Base-by-base conservation (phyloP, 2,888 invertebrate genomes). In the Hydriomena furcata region DNA sequence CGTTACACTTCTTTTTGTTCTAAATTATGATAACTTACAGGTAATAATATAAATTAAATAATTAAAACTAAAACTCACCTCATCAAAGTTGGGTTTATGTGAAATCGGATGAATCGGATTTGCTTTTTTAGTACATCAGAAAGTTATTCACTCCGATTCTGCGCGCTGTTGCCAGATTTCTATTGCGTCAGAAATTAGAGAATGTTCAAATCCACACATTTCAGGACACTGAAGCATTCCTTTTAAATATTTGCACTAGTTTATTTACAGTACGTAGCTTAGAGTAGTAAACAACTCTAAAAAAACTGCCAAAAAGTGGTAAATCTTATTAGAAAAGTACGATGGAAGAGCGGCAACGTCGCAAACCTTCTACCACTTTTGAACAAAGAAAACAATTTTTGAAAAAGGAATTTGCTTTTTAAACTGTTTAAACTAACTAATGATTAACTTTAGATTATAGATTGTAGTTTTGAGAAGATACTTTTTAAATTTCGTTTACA, bases 111-210 rank as follows among this genome's bases (percentile, higher is more conserved):
- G 63, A 71, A 73, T 76, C 73, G 71, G 69, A 78, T 63, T 36
- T 68, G 58, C 58, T 73, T 71, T 79, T 68, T 65, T 76, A 84
- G 81, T 73, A 78, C 88, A 88, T 88, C 66, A 71, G 82, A 65
- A 71, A 67, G 55, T 60, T 63, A 68, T 77, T 88, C 79, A 89
- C 63, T 82, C 80, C 61, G 76, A 84, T 65, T 80, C 77, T 66
- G 74, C 63, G 84, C 87, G 80, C 75, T 84, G 89, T 88, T 89
- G 89, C 87, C 89, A 87, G 81, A 79, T 82, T 68, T 86, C 71
- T 81, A 82, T 90, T 89, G 89, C 89, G 82, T 90, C 89, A 90
- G 90, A 88, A 68, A 84, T 57, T 79, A 69, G 68, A 74, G 66
- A 82, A 63, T 76, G 82, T 83, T 86, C 84, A 80, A 76, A 79